phyloP scores from a whole-genome alignment of 2,888 invertebrate genomes.

The Neuroscelio doddi region DNA sequence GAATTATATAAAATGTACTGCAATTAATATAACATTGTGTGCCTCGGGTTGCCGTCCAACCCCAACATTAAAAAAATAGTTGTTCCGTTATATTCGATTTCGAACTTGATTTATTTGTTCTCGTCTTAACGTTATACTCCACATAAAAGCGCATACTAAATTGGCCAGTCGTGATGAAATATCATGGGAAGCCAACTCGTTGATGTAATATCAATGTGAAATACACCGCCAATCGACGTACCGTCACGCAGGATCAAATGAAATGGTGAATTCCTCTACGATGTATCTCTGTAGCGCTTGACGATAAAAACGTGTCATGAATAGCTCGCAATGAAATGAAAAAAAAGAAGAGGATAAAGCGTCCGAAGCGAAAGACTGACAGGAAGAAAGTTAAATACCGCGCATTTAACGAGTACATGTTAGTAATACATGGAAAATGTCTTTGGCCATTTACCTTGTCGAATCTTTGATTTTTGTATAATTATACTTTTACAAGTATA shows the following conservation, averaged over 20 bases:
- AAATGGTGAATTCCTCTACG: background rate
- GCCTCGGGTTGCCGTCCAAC: background rate
- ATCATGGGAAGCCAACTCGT: background rate
- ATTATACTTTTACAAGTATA: no score
- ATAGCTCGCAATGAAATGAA: conserved; percentile 14
- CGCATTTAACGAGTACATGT: no score
- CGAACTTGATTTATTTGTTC: conserved; percentile 3
- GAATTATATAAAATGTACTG: background rate
- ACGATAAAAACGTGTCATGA: conserved; percentile 13
- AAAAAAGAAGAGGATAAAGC: no score
- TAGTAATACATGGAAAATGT: no score
- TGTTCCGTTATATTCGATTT: background rate
- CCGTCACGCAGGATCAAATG: conserved; percentile 4
- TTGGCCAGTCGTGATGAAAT: conserved; percentile 3
- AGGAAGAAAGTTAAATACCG: no score
- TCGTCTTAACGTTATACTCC: background rate
- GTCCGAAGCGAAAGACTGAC: no score
- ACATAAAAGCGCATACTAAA: background rate
- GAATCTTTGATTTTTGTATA: no score
- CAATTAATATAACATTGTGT: conserved; percentile 6
- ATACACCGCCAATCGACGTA: conserved; percentile 8
- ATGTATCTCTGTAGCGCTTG: background rate
- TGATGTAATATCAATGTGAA: background rate
- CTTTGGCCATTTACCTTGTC: no score
- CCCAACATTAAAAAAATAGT: conserved; percentile 4